Base-by-base conservation (phyloP, 2,888 invertebrate species). In the Eupeodes latifasciatus region DNA sequence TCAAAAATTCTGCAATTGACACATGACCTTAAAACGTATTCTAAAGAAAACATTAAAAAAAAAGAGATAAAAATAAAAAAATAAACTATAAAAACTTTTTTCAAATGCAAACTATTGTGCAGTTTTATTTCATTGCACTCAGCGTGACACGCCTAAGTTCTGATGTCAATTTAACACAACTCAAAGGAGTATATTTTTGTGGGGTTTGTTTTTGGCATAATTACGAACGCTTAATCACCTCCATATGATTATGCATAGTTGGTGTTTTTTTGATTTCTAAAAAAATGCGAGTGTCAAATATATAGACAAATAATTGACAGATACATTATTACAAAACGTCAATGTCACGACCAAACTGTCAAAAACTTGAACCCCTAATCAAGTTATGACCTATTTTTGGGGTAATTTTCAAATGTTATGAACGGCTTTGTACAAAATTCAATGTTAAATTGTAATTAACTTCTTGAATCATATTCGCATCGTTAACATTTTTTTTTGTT, bases 71-170 rank as follows among this genome's bases (percentile, higher is more conserved):
- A 40, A 27, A 27, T 6, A 66, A 11, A 36, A 5, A 36, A 40
- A 6, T 49, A 6, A 66, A 11, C n/a, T 47, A 47, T 47, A 0
- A 64, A 49, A 67, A 49, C 34, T 51, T 67, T 53, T 3, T 27
- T 27, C 27, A 67, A 67, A 67, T 67, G 51, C 51, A 11, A 53
- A 36, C n/a, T 67, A 66, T 62, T 66, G 49, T 64, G 27, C 44
- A 36, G 67, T 67, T 36, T 44, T 51, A 6, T 67, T 67, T 51
- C 36, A 51, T 36, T 51, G 44, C 34, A 27, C n/a, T 11, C 49
- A 27, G 7, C 47, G 7, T 12, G 44, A 27, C 27, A 66, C 47
- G n/a, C n/a, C n/a, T 27, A 34, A 34, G 51, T 34, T 67, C 34
- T 44, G 0, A 27, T 51, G 44, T 51, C 11, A 51, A 67, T n/a